Base-by-base conservation (phyloP, 2,888 invertebrate species). In the Napeogenes sylphis region DNA sequence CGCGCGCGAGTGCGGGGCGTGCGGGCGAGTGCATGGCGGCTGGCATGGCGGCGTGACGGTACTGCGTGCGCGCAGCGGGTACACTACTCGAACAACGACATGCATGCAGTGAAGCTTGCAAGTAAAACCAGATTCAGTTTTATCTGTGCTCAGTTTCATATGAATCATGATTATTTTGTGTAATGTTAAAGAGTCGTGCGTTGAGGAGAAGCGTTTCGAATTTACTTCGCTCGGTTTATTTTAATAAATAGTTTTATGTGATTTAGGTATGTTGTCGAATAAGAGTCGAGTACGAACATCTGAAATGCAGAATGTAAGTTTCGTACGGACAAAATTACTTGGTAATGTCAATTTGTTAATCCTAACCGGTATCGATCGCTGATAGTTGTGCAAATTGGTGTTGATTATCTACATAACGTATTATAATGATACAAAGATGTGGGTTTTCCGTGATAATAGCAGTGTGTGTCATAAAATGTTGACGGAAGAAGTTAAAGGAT, bases 151-250 rank as follows among this genome's bases (percentile, higher is more conserved):
- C 83, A 89, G 90, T 90, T 88, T 89, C 81, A 85, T 88, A 90
- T 90, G 90, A 88, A 82, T 88, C 76, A 88, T 89, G 90, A 88
- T 87, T 81, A 79, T 84, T 81, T 82, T 90, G 90, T 90, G 90
- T 90, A 84, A 88, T 90, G 90, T 90, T 65, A 74, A 86, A 87
- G 90, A 90, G 90, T 90, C 90, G 90, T 90, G 90, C 90, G 87
- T 90, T 90, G 90, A 88, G 87, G 90, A 90, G 90, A 90, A 90
- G 90, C 90, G 90, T 90, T 89, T 90, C 89, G 90, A 90, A 90
- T 90, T 90, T 90, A 90, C 90, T 86, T 87, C 85, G 85, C 82
- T 85, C 82, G 85, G 83, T 84, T 69, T 74, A 21, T 79, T 77
- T 74, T 76, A 75, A 81, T 76, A 79, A 77, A 51, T 84, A 81